Evolutionary conservation across 2,113 vertebrate genomes (phyloP).

Genomic region (Paradoxurus hermaphroditus): DNA sequence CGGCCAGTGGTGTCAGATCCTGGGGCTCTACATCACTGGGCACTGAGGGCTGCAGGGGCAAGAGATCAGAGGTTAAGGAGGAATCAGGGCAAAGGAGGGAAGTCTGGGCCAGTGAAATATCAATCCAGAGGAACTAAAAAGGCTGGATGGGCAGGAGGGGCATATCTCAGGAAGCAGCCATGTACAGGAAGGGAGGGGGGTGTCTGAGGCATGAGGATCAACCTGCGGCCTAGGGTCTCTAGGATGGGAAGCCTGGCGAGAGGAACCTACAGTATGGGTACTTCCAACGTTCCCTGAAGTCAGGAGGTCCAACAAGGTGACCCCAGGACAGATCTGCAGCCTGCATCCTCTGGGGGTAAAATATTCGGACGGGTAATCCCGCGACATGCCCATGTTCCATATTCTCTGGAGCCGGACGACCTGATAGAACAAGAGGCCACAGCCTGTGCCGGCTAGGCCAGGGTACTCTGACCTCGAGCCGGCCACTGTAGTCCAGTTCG

Average conservation of each 20-base stretch:
- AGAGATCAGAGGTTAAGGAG: neutral
- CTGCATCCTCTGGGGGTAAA: neutral
- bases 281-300: neutral
- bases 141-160: no score
- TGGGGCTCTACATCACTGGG: conserved; percentile 88
- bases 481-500: conserved; percentile 90
- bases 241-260: neutral
- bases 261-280: neutral
- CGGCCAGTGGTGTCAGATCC: conserved; percentile 81
- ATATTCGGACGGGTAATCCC: neutral
- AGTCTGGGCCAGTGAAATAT: neutral
- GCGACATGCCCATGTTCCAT: neutral
- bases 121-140: neutral
- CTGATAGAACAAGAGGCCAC: neutral
- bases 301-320: neutral
- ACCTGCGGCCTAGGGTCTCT: neutral
- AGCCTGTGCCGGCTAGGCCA: no score
- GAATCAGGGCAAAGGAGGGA: neutral
- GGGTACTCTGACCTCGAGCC: conserved; percentile 88
- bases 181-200: neutral
- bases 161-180: neutral
- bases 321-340: neutral
- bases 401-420: neutral
- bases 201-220: neutral
- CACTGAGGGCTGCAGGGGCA: conserved; percentile 85